Base-by-base conservation (phyloP, 2,797 vertebrate species). In the Nothura maculosa region DNA sequence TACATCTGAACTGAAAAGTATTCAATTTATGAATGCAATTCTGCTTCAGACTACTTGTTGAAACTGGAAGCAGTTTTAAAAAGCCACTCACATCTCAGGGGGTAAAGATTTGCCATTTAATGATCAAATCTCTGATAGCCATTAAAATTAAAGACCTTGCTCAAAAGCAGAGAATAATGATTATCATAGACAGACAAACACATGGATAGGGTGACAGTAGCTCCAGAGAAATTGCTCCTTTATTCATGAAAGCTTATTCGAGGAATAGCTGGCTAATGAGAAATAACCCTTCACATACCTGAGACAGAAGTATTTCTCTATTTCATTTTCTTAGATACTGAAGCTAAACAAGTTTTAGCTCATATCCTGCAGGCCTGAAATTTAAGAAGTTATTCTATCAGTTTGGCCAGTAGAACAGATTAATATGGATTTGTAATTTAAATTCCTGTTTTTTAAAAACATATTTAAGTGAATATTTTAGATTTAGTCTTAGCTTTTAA, bases 131-230 rank as follows among this genome's bases (percentile, higher is more conserved):
- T 57, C 43, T 75, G 66, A 70, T 67, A 91, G 85, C 58, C 86
- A 94, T 96, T 94, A 79, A 94, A 94, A 93, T 85, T 68, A 91
- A 63, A 72, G 60, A 77, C 36, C 12, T 25, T 82, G 62, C 45
- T 80, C 81, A 94, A 90, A 58, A 82, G 27, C 36, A 86, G 67
- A 87, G 81, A 78, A 47, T 66, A 68, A 83, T 86, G 77, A 90
- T 87, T 84, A 79, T 78, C 52, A 72, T 34, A 89, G 72, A 48
- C 36, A 72, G 68, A 79, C 8, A 81, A 91, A 82, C 55, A 81
- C 18, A 34, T 30, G 45, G 38, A 50, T 69, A 6, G n/a, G 40
- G 45, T 75, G 32, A 70, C 28, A 40, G 32, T 28, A 62, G 12
- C 11, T 78, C 77, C 68, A 78, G 73, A 86, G 61, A 81, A 83